Conservation (phyloP, 2,888 invertebrate genomes). For the Synergus japonicus region DNA sequence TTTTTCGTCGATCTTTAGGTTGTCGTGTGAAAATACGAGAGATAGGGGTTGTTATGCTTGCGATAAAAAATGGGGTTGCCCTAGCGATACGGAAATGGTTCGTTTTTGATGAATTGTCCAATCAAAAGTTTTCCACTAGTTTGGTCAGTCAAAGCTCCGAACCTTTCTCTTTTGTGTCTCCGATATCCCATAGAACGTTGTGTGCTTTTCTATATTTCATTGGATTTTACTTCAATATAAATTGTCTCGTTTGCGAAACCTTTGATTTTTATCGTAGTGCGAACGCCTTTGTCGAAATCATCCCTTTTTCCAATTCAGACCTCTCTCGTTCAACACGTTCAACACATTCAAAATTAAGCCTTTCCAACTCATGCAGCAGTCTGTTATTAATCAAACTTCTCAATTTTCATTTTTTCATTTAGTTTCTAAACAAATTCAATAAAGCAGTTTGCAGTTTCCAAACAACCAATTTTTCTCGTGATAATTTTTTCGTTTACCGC, state of each 20-base stretch:
- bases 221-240: conserved; percentile 50
- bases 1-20: not conserved
- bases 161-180: conserved; percentile 60
- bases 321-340: conserved; percentile 18
- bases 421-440: too few relatives aligned
- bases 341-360: not conserved
- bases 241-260: conserved; percentile 51
- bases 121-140: conserved; percentile 68
- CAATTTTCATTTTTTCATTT: too few relatives aligned
- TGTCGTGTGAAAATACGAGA: conserved; percentile 20
- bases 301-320: conserved; percentile 33
- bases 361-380: not conserved
- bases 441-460: too few relatives aligned
- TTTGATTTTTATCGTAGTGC: conserved; percentile 50
- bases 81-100: conserved; percentile 33
- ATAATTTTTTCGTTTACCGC: too few relatives aligned
- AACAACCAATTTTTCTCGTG: too few relatives aligned
- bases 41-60: conserved; percentile 23
- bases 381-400: not conserved
- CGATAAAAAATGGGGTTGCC: conserved; percentile 36
- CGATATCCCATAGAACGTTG: conserved; percentile 51
- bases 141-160: conserved; percentile 54
- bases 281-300: conserved; percentile 35
- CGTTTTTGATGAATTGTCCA: conserved; percentile 68
- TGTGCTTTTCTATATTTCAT: conserved; percentile 39